phyloP scores from a whole-genome alignment of 2,797 vertebrate species.

The Myripristis murdjan region DNA sequence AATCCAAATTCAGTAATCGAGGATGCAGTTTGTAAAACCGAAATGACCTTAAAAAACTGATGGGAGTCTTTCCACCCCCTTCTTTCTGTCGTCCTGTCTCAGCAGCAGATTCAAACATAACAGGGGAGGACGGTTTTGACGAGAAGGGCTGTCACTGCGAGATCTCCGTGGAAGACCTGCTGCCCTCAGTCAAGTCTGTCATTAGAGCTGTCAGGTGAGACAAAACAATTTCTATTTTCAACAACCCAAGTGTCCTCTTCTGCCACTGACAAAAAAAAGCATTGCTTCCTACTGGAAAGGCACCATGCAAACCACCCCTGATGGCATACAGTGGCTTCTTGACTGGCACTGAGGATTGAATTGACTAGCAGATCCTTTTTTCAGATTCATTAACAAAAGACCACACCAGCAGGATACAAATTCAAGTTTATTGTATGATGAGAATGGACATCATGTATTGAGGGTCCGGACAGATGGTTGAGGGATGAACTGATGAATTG shows the following conservation, averaged over 20 bases:
- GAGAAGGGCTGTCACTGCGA: constrained; percentile 97
- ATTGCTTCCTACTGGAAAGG: background rate
- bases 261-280: background rate
- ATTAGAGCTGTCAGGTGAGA: constrained; percentile 96
- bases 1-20: too few species aligned
- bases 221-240: constrained; percentile 15
- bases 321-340: constrained; percentile 14
- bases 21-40: too few species aligned
- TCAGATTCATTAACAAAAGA: too few species aligned
- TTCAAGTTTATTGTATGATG: too few species aligned
- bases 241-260: background rate
- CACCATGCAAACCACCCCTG: constrained; percentile 35
- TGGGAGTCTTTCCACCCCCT: background rate
- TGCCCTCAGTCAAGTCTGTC: constrained; percentile 94
- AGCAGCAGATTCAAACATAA: constrained; percentile 91
- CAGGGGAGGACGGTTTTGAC: constrained; percentile 92
- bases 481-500: too few species aligned
- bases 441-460: too few species aligned
- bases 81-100: constrained; percentile 8
- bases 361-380: background rate
- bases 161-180: constrained; percentile 95
- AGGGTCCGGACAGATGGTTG: too few species aligned
- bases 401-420: too few species aligned
- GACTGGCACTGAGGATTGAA: constrained; percentile 22
- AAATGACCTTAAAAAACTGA: background rate